Base-by-base conservation (phyloP, 2,888 invertebrate species). In the Tipula confusa region DNA sequence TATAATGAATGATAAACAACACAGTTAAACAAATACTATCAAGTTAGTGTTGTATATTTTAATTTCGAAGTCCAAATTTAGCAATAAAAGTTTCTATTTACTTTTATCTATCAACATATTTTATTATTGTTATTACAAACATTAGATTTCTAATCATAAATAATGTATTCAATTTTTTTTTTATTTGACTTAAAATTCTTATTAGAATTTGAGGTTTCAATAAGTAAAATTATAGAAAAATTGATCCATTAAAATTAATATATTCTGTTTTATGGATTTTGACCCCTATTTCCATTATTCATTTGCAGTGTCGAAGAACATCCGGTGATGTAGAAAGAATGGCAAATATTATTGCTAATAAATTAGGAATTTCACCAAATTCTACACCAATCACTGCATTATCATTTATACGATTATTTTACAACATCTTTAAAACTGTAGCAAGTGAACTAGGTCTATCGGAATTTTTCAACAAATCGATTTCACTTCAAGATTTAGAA, bases 291-390 rank as follows among this genome's bases (percentile, higher is more conserved):
- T 15, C 15, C 15, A 15, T 43, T 43, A 15, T 43, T 43, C 13
- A 64, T 64, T 93, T 93, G 0, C 93, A 95, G 89, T 95, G 95
- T 87, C 94, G 95, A 87, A 96, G 96, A 90, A 95, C 96, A 29
- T 93, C 94, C 83, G 93, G 95, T 86, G 97, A 97, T 91, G 92
- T 97, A 87, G 90, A 93, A 28, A 94, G 97, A 86, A 97, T 97
- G 97, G 94, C 96, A 84, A 92, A 93, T 84, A 94, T 96, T 84
- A 93, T 97, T 86, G 92, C 91, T 24, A 93, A 93, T 89, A 97
- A 97, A 90, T 91, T 96, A 86, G 93, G 93, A 85, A 92, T 93
- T 85, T 90, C 91, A 85, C 91, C 91, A 85, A 92, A 91, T 84
- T 91, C 91, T 83, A 89, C 91, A 83, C 92, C 92, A 2, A 90